Conservation (phyloP, 2,888 invertebrate species). For the Eristalis arbustorum region DNA sequence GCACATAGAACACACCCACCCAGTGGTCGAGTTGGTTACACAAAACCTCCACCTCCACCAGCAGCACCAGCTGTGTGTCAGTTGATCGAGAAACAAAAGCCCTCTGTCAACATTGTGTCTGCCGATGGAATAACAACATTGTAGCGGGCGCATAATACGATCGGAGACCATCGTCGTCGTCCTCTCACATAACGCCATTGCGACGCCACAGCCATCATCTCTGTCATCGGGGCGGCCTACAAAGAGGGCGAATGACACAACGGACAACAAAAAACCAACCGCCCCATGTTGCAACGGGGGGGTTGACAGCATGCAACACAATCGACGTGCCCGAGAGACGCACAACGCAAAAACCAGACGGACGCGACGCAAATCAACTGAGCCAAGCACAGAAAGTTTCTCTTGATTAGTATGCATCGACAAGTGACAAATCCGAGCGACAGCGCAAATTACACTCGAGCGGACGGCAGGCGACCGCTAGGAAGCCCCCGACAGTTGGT, state of each 20-base stretch:
- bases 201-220: constrained; percentile 18
- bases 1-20: constrained; percentile 40
- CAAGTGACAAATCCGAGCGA: constrained; percentile 59
- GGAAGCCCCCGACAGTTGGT: background rate
- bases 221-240: constrained; percentile 9
- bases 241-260: background rate
- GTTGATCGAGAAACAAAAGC: constrained; percentile 53
- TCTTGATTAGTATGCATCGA: constrained; percentile 68
- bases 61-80: background rate
- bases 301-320: constrained; percentile 29
- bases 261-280: background rate
- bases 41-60: background rate
- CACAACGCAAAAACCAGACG: constrained; percentile 7
- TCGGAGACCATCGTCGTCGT: constrained; percentile 14
- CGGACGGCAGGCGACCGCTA: too few relatives aligned
- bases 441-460: constrained; percentile 41
- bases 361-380: constrained; percentile 1
- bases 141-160: background rate
- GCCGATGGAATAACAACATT: constrained; percentile 26
- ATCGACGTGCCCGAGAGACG: constrained; percentile 28
- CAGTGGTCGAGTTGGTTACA: constrained; percentile 34
- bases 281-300: constrained; percentile 22
- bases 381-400: constrained; percentile 32
- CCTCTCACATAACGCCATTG: background rate
- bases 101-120: constrained; percentile 49